Base-by-base conservation (phyloP, 2,888 invertebrate genomes). In the Ophion costatus region DNA sequence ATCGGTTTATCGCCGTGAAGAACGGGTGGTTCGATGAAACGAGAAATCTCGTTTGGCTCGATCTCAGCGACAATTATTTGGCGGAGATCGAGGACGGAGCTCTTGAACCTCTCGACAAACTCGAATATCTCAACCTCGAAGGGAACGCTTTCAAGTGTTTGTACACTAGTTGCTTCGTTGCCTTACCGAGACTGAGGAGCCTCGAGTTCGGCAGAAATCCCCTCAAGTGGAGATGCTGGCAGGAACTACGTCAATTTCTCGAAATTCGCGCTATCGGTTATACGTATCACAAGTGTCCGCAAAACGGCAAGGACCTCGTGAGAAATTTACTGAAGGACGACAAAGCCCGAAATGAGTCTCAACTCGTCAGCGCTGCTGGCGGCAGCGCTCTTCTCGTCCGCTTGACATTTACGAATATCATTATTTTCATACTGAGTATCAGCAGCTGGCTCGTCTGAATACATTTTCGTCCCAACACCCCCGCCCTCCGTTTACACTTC, bases 151-250 rank as follows among this genome's bases (percentile, higher is more conserved):
- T 92, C 11, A 84, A 83, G 20, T 92, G 92, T 42, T 89, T 92
- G 20, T 92, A 89, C 67, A 91, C 91, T 0, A 91, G 89, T 42
- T 90, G 88, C n/a, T 76, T 92, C 45, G 84, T 88, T 56, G 86
- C 88, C 2, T 77, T 92, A 79, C 88, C 89, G 5, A 81, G 88
- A 7, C 64, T 92, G 2, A 82, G 88, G 4, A 82, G 88, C 0
- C 75, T 92, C 2, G 90, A 91, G 45, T 91, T 91, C 22, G 87
- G 89, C 0, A 88, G 89, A 0, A 92, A 92, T 75, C 91, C 90
- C 1, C 67, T 91, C 17, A 91, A 91, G 64, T 92, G 92, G 92
- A 84, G 91, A 64, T 92, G 92, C 61, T 87, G 90, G 74, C 86
- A 89, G 42, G 91, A 91, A 29, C 79, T 92, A 64, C 88, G 88